A percentile compares a stretch with the other conserved stretches of the same genome.
Evolutionary conservation across 2,113 vertebrate species (phyloP).

Genomic region (Cebus imitator): DNA sequence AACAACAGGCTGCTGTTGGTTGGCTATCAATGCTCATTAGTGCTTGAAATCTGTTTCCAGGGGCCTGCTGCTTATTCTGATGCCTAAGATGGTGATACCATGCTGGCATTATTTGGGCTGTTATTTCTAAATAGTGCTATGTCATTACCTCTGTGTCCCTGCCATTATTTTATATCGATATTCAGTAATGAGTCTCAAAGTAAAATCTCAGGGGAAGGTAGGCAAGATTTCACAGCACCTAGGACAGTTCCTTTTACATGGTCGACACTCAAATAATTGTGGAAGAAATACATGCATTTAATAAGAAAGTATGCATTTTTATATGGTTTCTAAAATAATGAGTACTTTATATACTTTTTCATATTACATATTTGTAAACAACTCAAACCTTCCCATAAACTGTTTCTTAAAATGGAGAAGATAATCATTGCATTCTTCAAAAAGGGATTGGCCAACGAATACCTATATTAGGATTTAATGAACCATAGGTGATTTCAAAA

Average conservation of each 20-base stretch:
- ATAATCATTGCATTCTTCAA: background rate
- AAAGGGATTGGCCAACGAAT: background rate
- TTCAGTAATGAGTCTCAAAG: background rate
- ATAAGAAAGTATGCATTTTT: background rate
- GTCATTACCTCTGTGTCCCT: constrained; percentile 23
- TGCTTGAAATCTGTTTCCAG: background rate
- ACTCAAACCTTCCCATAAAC: background rate
- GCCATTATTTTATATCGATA: background rate
- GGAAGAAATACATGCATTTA: background rate
- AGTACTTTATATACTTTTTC: background rate
- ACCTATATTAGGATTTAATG: background rate
- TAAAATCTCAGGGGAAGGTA: constrained; percentile 32
- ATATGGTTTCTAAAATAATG: background rate
- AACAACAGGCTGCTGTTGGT: constrained; percentile 14
- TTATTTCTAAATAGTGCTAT: constrained; percentile 58
- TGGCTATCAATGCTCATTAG: constrained; percentile 55
- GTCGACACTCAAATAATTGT: background rate
- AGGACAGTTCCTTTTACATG: background rate
- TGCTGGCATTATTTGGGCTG: constrained; percentile 14
- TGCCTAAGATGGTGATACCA: background rate
- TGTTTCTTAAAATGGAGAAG: background rate
- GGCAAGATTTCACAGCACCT: background rate
- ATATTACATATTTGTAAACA: background rate
- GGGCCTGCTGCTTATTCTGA: background rate
- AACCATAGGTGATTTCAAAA: background rate